Conservation (phyloP, 2,797 vertebrate species). For the Spinus pinus region DNA sequence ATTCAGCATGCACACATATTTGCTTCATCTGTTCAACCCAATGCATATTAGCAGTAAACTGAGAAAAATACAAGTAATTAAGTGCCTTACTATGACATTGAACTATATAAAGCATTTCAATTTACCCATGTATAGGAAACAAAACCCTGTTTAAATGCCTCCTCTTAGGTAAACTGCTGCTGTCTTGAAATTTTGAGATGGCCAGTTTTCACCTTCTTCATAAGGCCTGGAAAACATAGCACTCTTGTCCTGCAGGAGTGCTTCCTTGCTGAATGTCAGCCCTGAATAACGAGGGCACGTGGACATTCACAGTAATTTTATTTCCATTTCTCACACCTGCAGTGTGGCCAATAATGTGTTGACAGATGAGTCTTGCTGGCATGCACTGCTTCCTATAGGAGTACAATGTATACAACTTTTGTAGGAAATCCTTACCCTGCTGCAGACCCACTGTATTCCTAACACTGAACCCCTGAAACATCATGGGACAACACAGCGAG, state of each 20-base stretch:
- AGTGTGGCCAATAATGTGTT: not conserved
- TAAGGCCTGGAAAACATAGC: not conserved
- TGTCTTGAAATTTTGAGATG: not conserved
- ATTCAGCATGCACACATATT: conserved; percentile 15
- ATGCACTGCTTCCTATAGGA: conserved; percentile 27
- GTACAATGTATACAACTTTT: conserved; percentile 21
- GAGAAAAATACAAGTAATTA: conserved; percentile 29
- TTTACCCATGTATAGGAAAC: not conserved
- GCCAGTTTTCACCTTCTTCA: not conserved
- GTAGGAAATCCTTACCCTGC: not conserved
- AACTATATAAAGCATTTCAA: conserved; percentile 24
- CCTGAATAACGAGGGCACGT: not conserved
- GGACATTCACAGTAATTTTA: conserved; percentile 15
- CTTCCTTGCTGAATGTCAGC: conserved; percentile 9
- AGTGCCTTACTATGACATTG: not conserved
- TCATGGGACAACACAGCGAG: not conserved
- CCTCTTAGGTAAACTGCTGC: not conserved
- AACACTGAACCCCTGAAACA: conserved; percentile 9
- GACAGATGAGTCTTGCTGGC: conserved; percentile 10
- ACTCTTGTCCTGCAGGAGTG: conserved; percentile 52
- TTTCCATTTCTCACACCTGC: not conserved
- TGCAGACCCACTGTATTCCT: not conserved
- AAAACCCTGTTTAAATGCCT: not conserved
- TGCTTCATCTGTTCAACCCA: conserved; percentile 29
- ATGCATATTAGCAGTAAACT: not conserved